These are phyloP conservation scores for Epinephelus fuscoguttatus DNA, from an alignment of 2,113 vertebrate genomes.

Conservation along the genomic window DNA sequence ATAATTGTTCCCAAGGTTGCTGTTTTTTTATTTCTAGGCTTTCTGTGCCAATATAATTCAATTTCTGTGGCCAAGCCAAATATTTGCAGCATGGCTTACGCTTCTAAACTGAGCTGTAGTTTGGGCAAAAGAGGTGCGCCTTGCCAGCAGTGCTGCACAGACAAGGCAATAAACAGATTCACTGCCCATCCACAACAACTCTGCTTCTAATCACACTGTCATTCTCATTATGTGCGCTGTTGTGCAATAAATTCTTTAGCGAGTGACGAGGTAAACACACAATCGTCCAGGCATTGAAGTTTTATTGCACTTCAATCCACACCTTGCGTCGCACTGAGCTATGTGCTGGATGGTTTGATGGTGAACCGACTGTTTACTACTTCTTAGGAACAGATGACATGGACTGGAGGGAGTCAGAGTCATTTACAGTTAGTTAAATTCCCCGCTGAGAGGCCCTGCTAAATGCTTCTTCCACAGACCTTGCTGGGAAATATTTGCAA, in stretches of 20 bases:
- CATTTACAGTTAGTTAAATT: conserved; percentile 81
- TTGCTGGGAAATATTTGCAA: conserved; percentile 85
- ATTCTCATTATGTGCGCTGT: conserved; percentile 1
- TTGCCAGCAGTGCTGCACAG: conserved; percentile 57
- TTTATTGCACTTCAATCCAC: conserved; percentile 35
- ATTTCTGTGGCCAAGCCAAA: conserved; percentile 83
- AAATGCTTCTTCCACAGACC: conserved; percentile 78
- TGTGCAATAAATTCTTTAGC: conserved; percentile 12
- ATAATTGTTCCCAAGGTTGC: conserved; percentile 85
- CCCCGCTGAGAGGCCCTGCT: conserved; percentile 76
- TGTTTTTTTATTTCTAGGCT: conserved; percentile 79
- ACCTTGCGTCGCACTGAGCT: conserved; percentile 33
- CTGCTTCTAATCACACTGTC: conserved; percentile 31
- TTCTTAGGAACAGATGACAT: conserved; percentile 79
- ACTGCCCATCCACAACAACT: conserved; percentile 63
- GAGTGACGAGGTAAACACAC: conserved; percentile 16
- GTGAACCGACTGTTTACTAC: conserved; percentile 74
- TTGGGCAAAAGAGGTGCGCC: conserved; percentile 65
- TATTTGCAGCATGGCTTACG: conserved; percentile 83
- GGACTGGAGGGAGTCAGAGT: conserved; percentile 72
- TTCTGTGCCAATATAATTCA: conserved; percentile 85
- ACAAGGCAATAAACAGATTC: conserved; percentile 69
- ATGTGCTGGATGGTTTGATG: conserved; percentile 52
- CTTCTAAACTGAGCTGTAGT: conserved; percentile 81
- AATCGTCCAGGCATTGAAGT: conserved; percentile 5